Base-by-base conservation (phyloP, 2,797 vertebrate species). In the Synanceia verrucosa region DNA sequence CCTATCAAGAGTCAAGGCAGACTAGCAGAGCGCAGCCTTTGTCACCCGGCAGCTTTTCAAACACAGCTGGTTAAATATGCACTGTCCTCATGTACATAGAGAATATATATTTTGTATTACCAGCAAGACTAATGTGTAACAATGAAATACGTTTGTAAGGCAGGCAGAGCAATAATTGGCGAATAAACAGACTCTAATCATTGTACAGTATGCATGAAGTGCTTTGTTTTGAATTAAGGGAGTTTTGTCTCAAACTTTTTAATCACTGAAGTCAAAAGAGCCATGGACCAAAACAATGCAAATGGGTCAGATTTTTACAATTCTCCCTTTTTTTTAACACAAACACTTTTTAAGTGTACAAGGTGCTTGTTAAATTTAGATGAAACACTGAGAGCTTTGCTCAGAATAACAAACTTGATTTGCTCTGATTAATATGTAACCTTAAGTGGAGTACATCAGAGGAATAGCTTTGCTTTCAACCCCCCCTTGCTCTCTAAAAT, bases 31-130 rank as follows among this genome's bases (percentile, higher is more conserved):
- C 51, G 57, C 52, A 59, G 68, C 79, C 61, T 77, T 73, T 55
- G 71, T 82, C 76, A 75, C 47, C 68, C 0, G 47, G 67, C 65
- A 76, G 68, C 78, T 73, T 64, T 86, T 70, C 69, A 81, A 71
- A 67, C 73, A 71, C 76, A 81, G 83, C 79, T 88, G 85, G 77
- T 87, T 66, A 78, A 87, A 79, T 76, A 88, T 91, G 89, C 87
- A 90, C 88, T 91, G 88, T 91, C 87, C 76, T 91, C 73, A 66
- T 92, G 90, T 92, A 92, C 86, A 93, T 92, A 92, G 81, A 93
- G 88, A 92, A 86, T 88, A 91, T 92, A 93, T 91, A 89, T 93
- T 91, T 92, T 92, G 81, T 89, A 88, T 76, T 85, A 83, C 77
- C 78, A 81, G 85, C 79, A 55, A 65, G 72, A 33, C 57, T 60